Evolutionary conservation across 2,113 vertebrate genomes (phyloP), one percentile per base, ranked within the genome.

Genomic region (Ranitomeya imitator): DNA sequence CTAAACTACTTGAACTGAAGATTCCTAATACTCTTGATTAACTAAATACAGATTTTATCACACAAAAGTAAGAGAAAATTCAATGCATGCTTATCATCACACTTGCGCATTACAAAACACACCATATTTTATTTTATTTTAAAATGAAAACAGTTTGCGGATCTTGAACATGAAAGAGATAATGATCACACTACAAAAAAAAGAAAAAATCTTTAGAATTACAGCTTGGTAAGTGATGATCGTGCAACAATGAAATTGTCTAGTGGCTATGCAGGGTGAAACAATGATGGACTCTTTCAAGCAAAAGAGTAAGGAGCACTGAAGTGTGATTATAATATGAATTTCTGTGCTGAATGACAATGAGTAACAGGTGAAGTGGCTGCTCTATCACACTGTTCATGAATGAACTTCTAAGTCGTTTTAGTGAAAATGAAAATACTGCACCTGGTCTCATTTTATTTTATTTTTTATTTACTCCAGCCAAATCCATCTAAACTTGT

Each of bases 211-310:
- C 73, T 51, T 52, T 10, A 37, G 73, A 88, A 83, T 88, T 88
- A 88, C 60, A 88, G 71, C 59, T 45, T 83, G 87, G 80, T 83
- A 83, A 88, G 57, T 85, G 82, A 79, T 85, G 87, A 85, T 69
- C 16, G 19, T 37, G 74, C 87, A 31, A 85, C 73, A 89, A 85
- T 89, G 82, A 79, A 55, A 85, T 79, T 85, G 61, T 85, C 73
- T 87, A 87, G 60, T 16, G 19, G 81, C 73, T 79, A 63, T 60
- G 37, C 82, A 69, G 71, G 18, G 52, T 57, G 87, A 88, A 77
- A 88, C 69, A 83, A 87, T 81, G 86, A 88, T 77, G 71, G 87
- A 83, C 60, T 88, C 87, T 71, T 78, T 88, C 71, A 89, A 65
- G 81, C 87, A 15, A 89, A 31, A 84, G 81, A 85, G 51, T 84